These are phyloP conservation scores for Carcina quercana DNA, from an alignment of 2,888 invertebrate species.

Conservation along the genomic window DNA sequence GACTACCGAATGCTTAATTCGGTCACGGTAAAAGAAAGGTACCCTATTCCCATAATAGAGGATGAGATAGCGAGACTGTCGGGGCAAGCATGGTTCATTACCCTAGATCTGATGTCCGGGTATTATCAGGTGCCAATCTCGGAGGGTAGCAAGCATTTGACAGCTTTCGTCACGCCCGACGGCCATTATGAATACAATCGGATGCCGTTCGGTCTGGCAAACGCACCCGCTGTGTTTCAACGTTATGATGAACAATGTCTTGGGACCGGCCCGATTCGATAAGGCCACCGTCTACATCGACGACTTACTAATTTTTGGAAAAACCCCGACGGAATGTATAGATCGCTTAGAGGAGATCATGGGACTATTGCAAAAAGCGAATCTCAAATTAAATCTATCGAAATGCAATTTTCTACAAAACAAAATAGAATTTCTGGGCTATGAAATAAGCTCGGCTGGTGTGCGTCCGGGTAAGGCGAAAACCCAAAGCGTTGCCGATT, in stretches of 20 bases:
- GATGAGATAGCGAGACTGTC: neutral
- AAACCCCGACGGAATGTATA: neutral
- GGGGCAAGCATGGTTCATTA: neutral
- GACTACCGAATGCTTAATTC: constrained; percentile 18
- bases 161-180: constrained; percentile 7
- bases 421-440: neutral
- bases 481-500: neutral
- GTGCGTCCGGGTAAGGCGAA: neutral
- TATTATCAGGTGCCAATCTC: neutral
- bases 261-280: neutral
- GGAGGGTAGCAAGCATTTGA: neutral
- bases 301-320: neutral
- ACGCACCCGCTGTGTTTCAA: neutral
- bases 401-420: neutral
- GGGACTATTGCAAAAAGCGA: neutral
- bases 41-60: neutral
- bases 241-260: neutral
- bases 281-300: neutral
- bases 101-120: neutral
- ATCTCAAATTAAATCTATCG: neutral
- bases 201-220: constrained; percentile 2
- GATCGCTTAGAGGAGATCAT: neutral
- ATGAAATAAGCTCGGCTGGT: neutral
- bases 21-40: constrained; percentile 16
- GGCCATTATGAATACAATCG: constrained; percentile 6